A percentile compares a stretch with the other conserved stretches of the same genome.
These are phyloP conservation scores for Gadopsis bispinosus DNA, from an alignment of 2,797 vertebrate genomes.

Conservation along the genomic window DNA sequence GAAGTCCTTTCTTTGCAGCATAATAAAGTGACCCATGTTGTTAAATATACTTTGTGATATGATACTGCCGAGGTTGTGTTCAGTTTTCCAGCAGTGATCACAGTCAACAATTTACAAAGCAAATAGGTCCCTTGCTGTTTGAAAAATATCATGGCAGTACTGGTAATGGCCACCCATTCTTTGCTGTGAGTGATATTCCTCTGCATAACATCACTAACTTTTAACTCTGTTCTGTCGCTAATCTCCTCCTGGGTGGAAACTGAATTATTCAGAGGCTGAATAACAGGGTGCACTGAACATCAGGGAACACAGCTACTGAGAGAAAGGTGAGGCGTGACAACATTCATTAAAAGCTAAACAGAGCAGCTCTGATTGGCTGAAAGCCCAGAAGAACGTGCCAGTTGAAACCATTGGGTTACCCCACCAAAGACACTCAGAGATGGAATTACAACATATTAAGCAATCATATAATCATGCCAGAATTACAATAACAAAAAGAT, in stretches of 20 bases:
- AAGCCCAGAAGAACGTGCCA: constrained; percentile 18
- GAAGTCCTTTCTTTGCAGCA: neutral
- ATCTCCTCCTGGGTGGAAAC: constrained; percentile 55
- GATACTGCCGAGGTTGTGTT: neutral
- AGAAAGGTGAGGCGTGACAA: constrained; percentile 52
- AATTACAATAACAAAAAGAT: constrained; percentile 51
- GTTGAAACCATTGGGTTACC: constrained; percentile 27
- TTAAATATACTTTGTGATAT: constrained; percentile 8
- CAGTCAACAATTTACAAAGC: constrained; percentile 11
- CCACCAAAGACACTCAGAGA: constrained; percentile 35
- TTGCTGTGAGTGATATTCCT: constrained; percentile 53
- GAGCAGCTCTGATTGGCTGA: constrained; percentile 38
- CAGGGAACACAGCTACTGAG: constrained; percentile 37
- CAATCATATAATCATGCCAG: constrained; percentile 33
- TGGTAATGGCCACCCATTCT: constrained; percentile 51
- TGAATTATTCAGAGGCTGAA: constrained; percentile 72
- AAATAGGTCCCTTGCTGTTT: constrained; percentile 34
- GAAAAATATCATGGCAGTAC: constrained; percentile 34
- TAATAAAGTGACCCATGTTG: neutral
- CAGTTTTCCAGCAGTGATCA: neutral
- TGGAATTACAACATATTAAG: constrained; percentile 35
- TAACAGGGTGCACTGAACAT: constrained; percentile 47
- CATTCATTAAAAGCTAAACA: constrained; percentile 52
- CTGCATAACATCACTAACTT: constrained; percentile 53
- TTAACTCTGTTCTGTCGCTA: constrained; percentile 43